phyloP scores from a whole-genome alignment of 2,888 invertebrate genomes.

The Halictus ligatus region DNA sequence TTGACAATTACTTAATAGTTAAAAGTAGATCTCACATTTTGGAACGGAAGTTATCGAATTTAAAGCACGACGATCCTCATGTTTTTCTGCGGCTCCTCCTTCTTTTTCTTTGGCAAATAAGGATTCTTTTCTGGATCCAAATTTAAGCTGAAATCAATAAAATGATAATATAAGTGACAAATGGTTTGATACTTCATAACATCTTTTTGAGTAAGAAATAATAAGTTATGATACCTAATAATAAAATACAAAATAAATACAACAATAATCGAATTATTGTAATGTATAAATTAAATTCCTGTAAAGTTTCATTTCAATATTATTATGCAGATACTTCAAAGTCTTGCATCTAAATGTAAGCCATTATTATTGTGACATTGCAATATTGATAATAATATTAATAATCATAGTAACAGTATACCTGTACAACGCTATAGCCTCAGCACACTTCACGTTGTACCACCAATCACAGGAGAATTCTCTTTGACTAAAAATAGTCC shows the following conservation, averaged over 20 bases:
- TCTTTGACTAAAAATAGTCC: constrained; percentile 93
- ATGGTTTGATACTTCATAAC: not conserved
- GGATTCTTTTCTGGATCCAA: constrained; percentile 93
- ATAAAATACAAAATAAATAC: no score
- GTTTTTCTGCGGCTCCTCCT: constrained; percentile 83
- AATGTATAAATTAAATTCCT: no score
- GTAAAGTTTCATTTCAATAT: no score
- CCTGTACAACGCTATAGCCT: constrained; percentile 91
- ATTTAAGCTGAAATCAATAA: constrained; percentile 88
- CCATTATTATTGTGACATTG: not conserved
- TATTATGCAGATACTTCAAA: not conserved
- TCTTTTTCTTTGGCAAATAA: constrained; percentile 90
- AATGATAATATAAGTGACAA: constrained; percentile 10
- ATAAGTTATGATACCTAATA: no score
- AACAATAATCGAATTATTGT: no score
- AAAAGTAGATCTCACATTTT: not conserved
- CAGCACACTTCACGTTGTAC: constrained; percentile 94
- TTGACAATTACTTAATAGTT: not conserved
- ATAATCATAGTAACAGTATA: constrained; percentile 76
- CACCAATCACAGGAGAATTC: constrained; percentile 96
- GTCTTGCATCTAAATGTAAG: not conserved
- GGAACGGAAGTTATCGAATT: constrained; percentile 13
- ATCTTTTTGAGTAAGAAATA: not conserved
- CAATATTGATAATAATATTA: not conserved
- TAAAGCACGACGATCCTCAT: constrained; percentile 77